These are phyloP conservation scores for Hymenochirus boettgeri DNA, from an alignment of 2,113 vertebrate genomes.

Conservation along the genomic window DNA sequence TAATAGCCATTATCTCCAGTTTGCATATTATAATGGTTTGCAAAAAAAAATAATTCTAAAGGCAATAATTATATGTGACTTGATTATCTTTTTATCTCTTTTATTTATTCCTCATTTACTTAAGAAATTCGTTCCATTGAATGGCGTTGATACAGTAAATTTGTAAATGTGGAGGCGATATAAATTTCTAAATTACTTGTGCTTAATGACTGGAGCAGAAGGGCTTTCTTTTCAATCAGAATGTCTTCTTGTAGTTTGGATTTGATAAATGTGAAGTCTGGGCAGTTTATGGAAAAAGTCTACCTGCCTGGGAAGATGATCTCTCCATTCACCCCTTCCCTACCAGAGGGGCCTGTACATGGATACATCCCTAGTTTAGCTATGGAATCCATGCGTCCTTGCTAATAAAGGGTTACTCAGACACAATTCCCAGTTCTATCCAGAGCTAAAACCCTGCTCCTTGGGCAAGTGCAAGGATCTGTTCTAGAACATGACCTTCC, in stretches of 20 bases:
- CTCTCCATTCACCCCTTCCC: slow-evolving; percentile 78
- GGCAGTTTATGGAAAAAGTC: slow-evolving; percentile 71
- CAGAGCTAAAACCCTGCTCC: too few relatives aligned
- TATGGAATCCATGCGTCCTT: too few relatives aligned
- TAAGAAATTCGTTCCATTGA: slow-evolving; percentile 87
- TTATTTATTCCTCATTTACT: slow-evolving; percentile 90
- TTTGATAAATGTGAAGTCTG: slow-evolving; percentile 80
- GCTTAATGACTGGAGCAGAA: slow-evolving; percentile 87
- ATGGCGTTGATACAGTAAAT: slow-evolving; percentile 81
- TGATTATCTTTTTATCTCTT: slow-evolving; percentile 76
- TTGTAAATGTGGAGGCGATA: slow-evolving; percentile 80
- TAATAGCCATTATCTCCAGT: neutral
- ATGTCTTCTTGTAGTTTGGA: slow-evolving; percentile 83
- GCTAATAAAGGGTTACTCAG: too few relatives aligned
- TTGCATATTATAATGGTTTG: slow-evolving; percentile 34
- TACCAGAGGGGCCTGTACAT: neutral
- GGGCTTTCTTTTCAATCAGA: slow-evolving; percentile 88
- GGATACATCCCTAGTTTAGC: too few relatives aligned
- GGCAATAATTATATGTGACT: slow-evolving; percentile 80
- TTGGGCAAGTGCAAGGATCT: neutral
- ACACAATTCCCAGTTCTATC: too few relatives aligned
- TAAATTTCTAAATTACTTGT: slow-evolving; percentile 82
- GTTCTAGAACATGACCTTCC: neutral
- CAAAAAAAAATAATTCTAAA: slow-evolving; percentile 65
- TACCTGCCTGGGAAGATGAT: slow-evolving; percentile 81